These are phyloP conservation scores for Brachionus asplanchnoidis DNA, from an alignment of 1,140 invertebrate species.

Conservation along the genomic window DNA sequence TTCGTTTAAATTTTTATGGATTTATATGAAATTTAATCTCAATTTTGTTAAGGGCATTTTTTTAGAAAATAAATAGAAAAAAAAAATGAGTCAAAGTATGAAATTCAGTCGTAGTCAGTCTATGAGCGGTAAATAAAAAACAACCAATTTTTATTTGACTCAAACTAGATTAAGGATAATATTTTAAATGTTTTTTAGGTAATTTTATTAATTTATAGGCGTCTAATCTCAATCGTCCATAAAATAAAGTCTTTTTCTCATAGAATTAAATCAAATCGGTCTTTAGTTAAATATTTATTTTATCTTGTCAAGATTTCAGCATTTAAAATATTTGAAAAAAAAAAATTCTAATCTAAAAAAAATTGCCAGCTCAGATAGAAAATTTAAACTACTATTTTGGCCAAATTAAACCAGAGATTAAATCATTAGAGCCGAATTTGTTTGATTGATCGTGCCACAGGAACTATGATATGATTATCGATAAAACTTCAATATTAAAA, in stretches of 20 bases:
- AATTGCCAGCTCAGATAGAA: too few relatives aligned
- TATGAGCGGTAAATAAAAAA: not conserved
- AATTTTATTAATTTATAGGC: not conserved
- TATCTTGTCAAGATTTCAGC: too few relatives aligned
- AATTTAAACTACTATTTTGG: not conserved
- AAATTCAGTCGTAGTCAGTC: not conserved
- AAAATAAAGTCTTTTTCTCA: not conserved
- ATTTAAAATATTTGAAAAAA: not conserved
- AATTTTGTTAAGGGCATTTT: not conserved
- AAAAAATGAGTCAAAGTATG: not conserved
- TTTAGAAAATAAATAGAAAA: not conserved
- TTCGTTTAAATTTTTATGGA: not conserved
- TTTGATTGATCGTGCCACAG: conserved; percentile 1
- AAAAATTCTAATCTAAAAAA: not conserved
- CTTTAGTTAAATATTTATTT: too few relatives aligned
- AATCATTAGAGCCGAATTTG: not conserved
- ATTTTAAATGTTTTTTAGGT: not conserved
- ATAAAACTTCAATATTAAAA: not conserved
- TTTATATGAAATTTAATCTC: not conserved
- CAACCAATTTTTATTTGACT: not conserved
- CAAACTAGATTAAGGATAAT: not conserved
- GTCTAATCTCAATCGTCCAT: not conserved
- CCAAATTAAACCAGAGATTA: not conserved
- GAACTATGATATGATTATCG: not conserved
- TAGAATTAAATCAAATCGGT: too few relatives aligned